These are phyloP conservation scores for Heliornis fulica DNA, from an alignment of 2,113 vertebrate genomes.

Conservation along the genomic window DNA sequence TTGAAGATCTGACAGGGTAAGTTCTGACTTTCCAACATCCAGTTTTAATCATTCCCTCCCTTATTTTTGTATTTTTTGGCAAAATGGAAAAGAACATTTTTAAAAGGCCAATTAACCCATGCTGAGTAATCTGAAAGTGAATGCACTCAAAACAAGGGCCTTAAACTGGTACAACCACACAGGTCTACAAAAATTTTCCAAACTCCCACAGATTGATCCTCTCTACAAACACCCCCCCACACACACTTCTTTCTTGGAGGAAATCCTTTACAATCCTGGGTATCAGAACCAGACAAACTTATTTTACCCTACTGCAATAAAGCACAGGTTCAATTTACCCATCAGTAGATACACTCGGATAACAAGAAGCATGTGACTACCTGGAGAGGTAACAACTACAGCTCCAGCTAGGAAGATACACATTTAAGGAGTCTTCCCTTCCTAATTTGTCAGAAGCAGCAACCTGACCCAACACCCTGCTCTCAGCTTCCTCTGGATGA, in stretches of 20 bases:
- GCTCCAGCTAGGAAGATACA: not conserved
- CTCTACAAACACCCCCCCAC: not conserved
- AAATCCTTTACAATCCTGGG: not conserved
- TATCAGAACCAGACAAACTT: not conserved
- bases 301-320: not conserved
- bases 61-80: not conserved
- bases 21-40: not conserved
- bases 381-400: not conserved
- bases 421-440: not conserved
- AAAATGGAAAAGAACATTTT: not conserved
- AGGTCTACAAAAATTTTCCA: not conserved
- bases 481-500: not conserved
- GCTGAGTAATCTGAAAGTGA: slow-evolving; percentile 1
- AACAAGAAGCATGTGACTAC: not conserved
- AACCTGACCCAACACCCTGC: not conserved
- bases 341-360: not conserved
- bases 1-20: not conserved
- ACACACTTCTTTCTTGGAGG: not conserved
- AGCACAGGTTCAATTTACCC: not conserved
- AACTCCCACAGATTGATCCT: not conserved
- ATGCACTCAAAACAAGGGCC: not conserved
- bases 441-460: not conserved
- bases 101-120: not conserved
- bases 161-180: not conserved
- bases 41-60: not conserved